Conservation (phyloP, 2,113 vertebrate species). For the Embiotoca jacksoni region DNA sequence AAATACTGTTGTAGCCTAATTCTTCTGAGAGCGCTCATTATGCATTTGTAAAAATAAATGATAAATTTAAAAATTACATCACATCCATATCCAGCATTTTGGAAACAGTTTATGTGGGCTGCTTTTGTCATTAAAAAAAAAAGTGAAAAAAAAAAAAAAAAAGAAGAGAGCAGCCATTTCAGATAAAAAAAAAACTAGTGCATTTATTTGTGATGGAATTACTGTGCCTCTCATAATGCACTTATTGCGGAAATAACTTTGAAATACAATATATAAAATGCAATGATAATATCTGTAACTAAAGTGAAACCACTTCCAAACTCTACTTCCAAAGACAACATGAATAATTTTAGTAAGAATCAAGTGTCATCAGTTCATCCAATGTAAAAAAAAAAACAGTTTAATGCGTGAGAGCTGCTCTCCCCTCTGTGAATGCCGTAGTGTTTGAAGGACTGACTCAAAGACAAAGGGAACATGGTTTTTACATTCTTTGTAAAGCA, state of each 20-base stretch:
- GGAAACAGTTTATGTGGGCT: not conserved
- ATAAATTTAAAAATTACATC: not conserved
- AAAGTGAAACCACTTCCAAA: not conserved
- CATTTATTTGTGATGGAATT: conserved; percentile 41
- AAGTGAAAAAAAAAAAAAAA: not conserved
- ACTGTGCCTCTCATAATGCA: conserved; percentile 3
- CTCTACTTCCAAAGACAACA: conserved; percentile 24
- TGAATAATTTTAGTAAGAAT: conserved; percentile 1
- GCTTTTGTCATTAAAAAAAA: no score
- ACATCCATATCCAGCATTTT: not conserved
- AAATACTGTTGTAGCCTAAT: no score
- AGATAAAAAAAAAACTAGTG: conserved; percentile 19
- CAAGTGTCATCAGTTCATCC: conserved; percentile 9
- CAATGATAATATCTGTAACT: not conserved
- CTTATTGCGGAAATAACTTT: conserved; percentile 43
- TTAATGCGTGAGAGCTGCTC: no score
- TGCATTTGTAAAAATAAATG: not conserved
- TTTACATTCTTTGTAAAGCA: not conserved
- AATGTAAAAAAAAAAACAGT: not conserved
- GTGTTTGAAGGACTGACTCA: not conserved
- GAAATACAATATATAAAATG: not conserved
- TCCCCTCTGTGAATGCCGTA: not conserved
- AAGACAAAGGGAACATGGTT: not conserved
- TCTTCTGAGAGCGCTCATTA: not conserved
- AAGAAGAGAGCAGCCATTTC: not conserved